Conservation (phyloP, 1,140 invertebrate species). For the Meloidogyne floridensis region DNA sequence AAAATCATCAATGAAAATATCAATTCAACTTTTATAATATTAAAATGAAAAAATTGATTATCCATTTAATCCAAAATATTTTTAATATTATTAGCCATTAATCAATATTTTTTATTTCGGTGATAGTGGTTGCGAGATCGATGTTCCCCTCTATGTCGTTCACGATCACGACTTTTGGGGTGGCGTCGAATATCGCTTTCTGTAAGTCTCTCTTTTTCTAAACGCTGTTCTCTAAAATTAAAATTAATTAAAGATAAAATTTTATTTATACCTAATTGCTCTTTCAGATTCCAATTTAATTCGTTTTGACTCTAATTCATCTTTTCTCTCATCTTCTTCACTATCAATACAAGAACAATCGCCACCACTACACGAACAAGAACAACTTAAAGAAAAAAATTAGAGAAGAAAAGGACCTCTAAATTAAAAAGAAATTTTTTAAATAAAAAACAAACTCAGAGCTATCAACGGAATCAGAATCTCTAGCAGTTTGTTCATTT, state of each 20-base stretch:
- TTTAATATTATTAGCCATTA: too few species aligned
- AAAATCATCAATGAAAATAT: background rate
- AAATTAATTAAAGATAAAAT: conserved; percentile 12
- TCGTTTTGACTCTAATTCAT: conserved; percentile 4
- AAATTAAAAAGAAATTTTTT: background rate
- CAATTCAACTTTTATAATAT: background rate
- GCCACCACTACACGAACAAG: conserved; percentile 61
- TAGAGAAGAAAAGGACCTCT: conserved; percentile 13
- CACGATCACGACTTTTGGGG: conserved; percentile 16
- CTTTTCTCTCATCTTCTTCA: conserved; percentile 41
- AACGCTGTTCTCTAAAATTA: background rate
- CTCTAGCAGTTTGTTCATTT: background rate
- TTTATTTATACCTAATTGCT: conserved; percentile 28
- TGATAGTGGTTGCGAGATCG: conserved; percentile 45
- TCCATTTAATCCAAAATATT: too few species aligned
- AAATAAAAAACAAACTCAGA: conserved; percentile 46
- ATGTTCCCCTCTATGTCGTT: conserved; percentile 18
- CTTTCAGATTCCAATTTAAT: conserved; percentile 20
- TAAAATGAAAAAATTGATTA: too few species aligned
- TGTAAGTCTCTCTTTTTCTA: conserved; percentile 29
- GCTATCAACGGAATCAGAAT: conserved; percentile 31
- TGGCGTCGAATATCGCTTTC: conserved; percentile 12
- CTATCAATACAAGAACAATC: conserved; percentile 58
- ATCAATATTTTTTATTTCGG: conserved; percentile 2
- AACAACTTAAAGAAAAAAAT: conserved; percentile 48